Conservation (phyloP, 2,888 invertebrate genomes). For the Melinopterus prodromus region DNA sequence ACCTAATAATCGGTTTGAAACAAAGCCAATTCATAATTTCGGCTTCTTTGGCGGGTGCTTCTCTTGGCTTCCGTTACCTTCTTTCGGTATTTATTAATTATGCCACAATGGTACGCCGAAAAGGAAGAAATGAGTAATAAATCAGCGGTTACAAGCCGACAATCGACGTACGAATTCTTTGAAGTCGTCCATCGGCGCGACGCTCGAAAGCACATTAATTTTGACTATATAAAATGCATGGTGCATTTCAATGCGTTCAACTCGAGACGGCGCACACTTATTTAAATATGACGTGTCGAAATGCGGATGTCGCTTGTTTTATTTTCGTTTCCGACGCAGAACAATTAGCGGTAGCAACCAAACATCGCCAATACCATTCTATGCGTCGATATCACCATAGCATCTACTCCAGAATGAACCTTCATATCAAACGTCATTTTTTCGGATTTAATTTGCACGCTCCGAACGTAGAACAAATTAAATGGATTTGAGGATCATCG, state of each 20-base stretch:
- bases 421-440: too few species aligned
- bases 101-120: conserved; percentile 21
- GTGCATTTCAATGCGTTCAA: neutral
- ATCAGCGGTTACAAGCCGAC: conserved; percentile 26
- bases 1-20: neutral
- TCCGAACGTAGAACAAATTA: too few species aligned
- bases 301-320: neutral
- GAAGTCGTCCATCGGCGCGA: neutral
- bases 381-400: neutral
- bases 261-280: neutral
- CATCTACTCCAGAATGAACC: too few species aligned
- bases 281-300: conserved; percentile 4
- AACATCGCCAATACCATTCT: neutral
- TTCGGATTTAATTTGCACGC: too few species aligned
- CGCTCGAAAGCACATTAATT: neutral
- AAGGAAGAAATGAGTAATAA: conserved; percentile 32
- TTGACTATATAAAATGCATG: neutral
- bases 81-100: conserved; percentile 31
- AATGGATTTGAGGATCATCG: too few species aligned
- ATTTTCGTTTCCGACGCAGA: neutral
- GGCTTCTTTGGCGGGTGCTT: neutral
- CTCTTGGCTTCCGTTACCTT: neutral
- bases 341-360: neutral
- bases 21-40: neutral
- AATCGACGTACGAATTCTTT: neutral